Base-by-base conservation (phyloP, 35 echinoderm and acorn worm genomes). In the Strongylocentrotus purpuratus region DNA sequence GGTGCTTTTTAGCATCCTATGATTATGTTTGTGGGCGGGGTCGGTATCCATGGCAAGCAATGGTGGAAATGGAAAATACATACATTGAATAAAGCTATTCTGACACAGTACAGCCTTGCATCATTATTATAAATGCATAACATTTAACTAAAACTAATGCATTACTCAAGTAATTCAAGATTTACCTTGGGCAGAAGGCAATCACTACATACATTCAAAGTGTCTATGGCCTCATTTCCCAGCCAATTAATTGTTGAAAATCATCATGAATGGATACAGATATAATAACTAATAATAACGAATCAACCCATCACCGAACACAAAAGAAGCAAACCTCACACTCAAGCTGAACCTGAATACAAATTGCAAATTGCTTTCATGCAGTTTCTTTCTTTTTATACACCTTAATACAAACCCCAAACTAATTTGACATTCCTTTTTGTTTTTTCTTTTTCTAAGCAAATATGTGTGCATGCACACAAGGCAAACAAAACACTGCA, bases 1-100 rank as follows among this genome's bases (percentile, higher is more conserved):
- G 95, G 11, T 92, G 95, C 22, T 35, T 61, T 92, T 95, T 91
- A 71, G 47, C 87, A 70, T 95, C 94, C 94, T 95, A 33, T 88
- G 2, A 55, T 8, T 86, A 15, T 33, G 12, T 41, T 60, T 61
- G 33, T 70, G 18, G 94, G 35, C 17, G 52, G 18, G 59, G 93
- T 59, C 52, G 17, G 52, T 45, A 78, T 45, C 87, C 87, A 89
- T 89, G 87, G 87, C 15, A 31, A 89, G 87, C 32, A 89, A 18
- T 89, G 33, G 87, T 45, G 45, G 45, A 45, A 89, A 89, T 46
- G 45, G 31, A 89, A 89, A 89, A 89, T 46, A 89, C 65, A 78
- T 28, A 78, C 6, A 78, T 78, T 78, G 65, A 78, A 78, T 78
- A 78, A 22, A n/a, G 65, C 22, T 28, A 31, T 78, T 78, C 20